These are phyloP conservation scores for Ptychochromis oligacanthus DNA, from an alignment of 2,113 vertebrate genomes.

Conservation along the genomic window DNA sequence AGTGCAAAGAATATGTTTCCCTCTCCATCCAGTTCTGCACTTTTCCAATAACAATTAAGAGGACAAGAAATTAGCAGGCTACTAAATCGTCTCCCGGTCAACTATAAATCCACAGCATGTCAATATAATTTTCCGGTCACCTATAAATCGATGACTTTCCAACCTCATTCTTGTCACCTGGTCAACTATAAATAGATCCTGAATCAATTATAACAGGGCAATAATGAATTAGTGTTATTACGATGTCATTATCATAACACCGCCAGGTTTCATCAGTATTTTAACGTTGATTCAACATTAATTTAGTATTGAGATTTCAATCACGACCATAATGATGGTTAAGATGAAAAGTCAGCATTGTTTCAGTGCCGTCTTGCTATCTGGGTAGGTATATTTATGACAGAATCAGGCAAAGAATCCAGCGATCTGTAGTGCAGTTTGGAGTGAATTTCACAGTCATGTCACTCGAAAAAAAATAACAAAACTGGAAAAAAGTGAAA, in stretches of 20 bases:
- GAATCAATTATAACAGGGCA: not conserved
- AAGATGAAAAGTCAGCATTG: too few species aligned
- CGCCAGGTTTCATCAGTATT: not conserved
- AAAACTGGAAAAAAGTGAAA: not conserved
- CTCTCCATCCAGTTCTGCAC: too few species aligned
- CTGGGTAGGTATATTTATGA: not conserved
- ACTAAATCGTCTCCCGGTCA: too few species aligned
- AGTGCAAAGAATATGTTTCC: too few species aligned
- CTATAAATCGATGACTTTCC: not conserved
- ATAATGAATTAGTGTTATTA: not conserved
- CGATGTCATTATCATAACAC: not conserved
- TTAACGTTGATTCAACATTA: not conserved
- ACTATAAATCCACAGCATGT: too few species aligned
- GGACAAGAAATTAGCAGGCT: too few species aligned
- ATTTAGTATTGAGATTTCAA: not conserved
- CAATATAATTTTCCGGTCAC: too few species aligned
- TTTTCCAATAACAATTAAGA: too few species aligned
- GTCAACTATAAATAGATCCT: not conserved
- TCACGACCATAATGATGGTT: not conserved
- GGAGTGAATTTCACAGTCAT: not conserved
- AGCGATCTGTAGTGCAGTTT: not conserved
- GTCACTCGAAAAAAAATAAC: not conserved
- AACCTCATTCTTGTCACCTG: too few species aligned
- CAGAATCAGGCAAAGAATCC: too few species aligned
- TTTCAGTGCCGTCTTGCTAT: too few species aligned